Evolutionary conservation across 2,888 invertebrate genomes (phyloP), one percentile per base, ranked within the genome.

Genomic region (Caenorhabditis uteleia): DNA sequence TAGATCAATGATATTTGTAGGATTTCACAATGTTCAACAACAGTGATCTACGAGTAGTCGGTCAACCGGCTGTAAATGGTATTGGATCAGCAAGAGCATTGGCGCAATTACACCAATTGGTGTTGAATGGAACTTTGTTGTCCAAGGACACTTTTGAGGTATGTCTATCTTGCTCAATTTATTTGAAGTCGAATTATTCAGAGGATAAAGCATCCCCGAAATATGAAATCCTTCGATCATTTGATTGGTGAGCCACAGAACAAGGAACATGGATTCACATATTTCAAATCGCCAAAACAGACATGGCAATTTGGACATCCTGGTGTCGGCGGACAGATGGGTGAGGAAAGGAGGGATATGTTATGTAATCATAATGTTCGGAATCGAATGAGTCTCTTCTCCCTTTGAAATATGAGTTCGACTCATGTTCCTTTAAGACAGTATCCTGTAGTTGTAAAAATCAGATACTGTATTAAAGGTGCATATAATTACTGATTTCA

Each of bases 251-350:
- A 71, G 31, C 56, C 49, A 3, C 56, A 65, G 45, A 61, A 56
- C 38, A 74, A 70, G 33, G 71, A 69, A 27, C 60, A 66, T 40
- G 74, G 74, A 23, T 74, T 70, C 45, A 65, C 64, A 31, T 71
- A 71, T 40, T 58, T 56, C 42, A 54, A 53, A 47, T 62, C 66
- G 18, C 64, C 64, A 3, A 34, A 31, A 21, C 25, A 55, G 14
- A 65, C 59, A 27, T 70, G 70, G 64, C 75, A 79, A 65, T 66
- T 82, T 46, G 85, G 85, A n/a, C 82, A 84, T 60, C 78, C 83
- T 6, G 85, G 85, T 1, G 83, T 80, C 45, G 85, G 85, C 5
- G 85, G 85, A 7, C 84, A 85, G 70, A 82, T 66, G 54, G 36
- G 47, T 47, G 23, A 34, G 36, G 34, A n/a, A n/a, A n/a, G n/a